Evolutionary conservation across 1,140 invertebrate genomes (phyloP), one percentile per base, ranked within the genome.

Genomic region (Drosophila baimaii): DNA sequence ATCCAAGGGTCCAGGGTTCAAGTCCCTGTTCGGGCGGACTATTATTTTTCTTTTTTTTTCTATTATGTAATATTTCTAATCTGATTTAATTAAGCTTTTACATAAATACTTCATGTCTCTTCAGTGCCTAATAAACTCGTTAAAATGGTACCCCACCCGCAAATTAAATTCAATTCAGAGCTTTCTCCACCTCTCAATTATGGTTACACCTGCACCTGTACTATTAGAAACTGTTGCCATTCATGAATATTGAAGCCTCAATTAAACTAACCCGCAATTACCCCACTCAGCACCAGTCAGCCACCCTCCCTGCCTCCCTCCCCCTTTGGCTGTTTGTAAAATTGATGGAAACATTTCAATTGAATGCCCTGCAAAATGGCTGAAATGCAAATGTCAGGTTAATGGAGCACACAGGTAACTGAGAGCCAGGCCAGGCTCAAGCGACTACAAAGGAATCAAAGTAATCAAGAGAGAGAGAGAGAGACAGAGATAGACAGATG

Each of bases 1-100:
- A 95, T 95, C 94, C 95, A 95, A 95, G 94, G 95, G 95, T 95
- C 94, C 94, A 95, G 95, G 94, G 94, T 95, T 95, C 95, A 94
- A 95, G 94, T 95, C 95, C 95, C 95, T 95, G 94, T 94, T 95
- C 95, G 95, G 95, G 95, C 95, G 95, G 61, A 5, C 12, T 37
- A 15, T 1, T 27, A n/a, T 52, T 62, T 62, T 51, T n/a, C 1
- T 23, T 9, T 8, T 55, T 37, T 21, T 25, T 23, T 46, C 0
- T 43, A 6, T n/a, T 46, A 8, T 46, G 47, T 33, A 8, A 7
- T 12, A 33, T 19, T 17, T 3, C 15, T 13, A 15, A 6, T 51
- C 17, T 7, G 12, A 5, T 2, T 5, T 31, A 51, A 29, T 15
- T 2, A 13, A 51, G 6, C 12, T 15, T 31, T 51, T 1, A 19